Base-by-base conservation (phyloP, 1,140 invertebrate species). In the Aphidius gifuensis region DNA sequence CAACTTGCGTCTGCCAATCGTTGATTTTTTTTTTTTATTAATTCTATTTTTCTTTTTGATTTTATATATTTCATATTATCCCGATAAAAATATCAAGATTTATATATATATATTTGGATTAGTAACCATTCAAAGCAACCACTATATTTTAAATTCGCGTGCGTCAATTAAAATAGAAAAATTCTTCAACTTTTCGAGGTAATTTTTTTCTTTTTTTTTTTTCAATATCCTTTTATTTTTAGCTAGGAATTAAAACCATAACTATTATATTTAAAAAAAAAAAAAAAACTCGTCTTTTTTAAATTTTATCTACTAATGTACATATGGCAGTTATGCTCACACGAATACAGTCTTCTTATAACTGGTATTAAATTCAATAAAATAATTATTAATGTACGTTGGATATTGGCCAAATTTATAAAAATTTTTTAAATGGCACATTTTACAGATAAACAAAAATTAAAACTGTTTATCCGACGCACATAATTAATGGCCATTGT, bases 301-400 rank as follows among this genome's bases (percentile, higher is more conserved):
- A 11, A 38, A 4, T 56, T 56, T 16, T 56, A 21, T 55, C 23
- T 61, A 16, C 43, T 53, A 58, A 63, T 57, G 39, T 49, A 57
- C 46, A 62, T 58, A 50, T 62, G 61, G 61, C 55, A 63, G 61
- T 62, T 21, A 58, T 58, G 61, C 61, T 63, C 49, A 57, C 54
- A 45, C 32, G 45, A 58, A 53, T 53, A 44, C 61, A 62, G 61
- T 62, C 55, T 62, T 62, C 43, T 57, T 53, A 39, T 40, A 40
- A 58, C 23, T 32, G 23, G 50, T 45, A n/a, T 44, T 9, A 58
- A 11, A 40, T 39, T 23, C 3, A 42, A 43, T 49, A 23, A 39
- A 44, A 42, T 58, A 9, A 46, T 9, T 49, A 42, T 16, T 5
- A 16, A 16, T 16, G 16, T 16, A 16, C 16, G 16, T 51, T 6